Percentiles rank a stretch among this genome's conserved stretches.
phyloP scores from a whole-genome alignment of 2,888 invertebrate genomes.

The Siphonodentalium dalli region DNA sequence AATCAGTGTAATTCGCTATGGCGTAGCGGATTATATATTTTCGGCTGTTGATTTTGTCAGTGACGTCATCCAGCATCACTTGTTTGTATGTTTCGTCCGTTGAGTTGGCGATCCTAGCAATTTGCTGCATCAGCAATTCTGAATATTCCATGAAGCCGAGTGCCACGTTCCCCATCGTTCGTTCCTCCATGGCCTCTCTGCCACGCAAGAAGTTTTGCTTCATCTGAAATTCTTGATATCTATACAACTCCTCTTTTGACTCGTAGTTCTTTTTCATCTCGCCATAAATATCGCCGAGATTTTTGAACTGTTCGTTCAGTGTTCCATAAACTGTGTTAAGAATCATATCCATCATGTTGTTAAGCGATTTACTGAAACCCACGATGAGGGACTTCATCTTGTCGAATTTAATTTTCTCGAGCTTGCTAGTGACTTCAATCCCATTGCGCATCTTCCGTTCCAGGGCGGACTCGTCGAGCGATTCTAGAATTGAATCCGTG shows the following conservation, averaged over 20 bases:
- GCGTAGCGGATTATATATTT: slow-evolving; percentile 38
- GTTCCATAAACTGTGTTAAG: slow-evolving; percentile 16
- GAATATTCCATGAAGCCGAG: slow-evolving; percentile 43
- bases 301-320: slow-evolving; percentile 26
- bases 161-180: slow-evolving; percentile 37
- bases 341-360: slow-evolving; percentile 22
- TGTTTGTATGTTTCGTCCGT: slow-evolving; percentile 7
- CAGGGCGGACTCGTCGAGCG: slow-evolving; percentile 21
- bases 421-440: slow-evolving; percentile 37
- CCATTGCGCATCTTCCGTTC: slow-evolving; percentile 24
- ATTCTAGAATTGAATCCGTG: slow-evolving; percentile 33
- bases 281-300: slow-evolving; percentile 16
- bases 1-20: slow-evolving; percentile 34
- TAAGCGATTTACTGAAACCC: slow-evolving; percentile 16
- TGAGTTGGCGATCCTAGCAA: slow-evolving; percentile 5
- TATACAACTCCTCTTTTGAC: slow-evolving; percentile 34
- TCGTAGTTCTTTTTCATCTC: slow-evolving; percentile 23
- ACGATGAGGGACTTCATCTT: slow-evolving; percentile 20
- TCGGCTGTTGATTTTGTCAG: slow-evolving; percentile 31
- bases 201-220: slow-evolving; percentile 45
- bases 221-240: slow-evolving; percentile 41
- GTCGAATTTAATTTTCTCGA: slow-evolving; percentile 33
- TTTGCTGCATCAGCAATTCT: slow-evolving; percentile 24
- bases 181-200: slow-evolving; percentile 51
- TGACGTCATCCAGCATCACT: slow-evolving; percentile 28